Evolutionary conservation across 2,113 vertebrate genomes (phyloP).

Genomic region (Hymenochirus boettgeri): DNA sequence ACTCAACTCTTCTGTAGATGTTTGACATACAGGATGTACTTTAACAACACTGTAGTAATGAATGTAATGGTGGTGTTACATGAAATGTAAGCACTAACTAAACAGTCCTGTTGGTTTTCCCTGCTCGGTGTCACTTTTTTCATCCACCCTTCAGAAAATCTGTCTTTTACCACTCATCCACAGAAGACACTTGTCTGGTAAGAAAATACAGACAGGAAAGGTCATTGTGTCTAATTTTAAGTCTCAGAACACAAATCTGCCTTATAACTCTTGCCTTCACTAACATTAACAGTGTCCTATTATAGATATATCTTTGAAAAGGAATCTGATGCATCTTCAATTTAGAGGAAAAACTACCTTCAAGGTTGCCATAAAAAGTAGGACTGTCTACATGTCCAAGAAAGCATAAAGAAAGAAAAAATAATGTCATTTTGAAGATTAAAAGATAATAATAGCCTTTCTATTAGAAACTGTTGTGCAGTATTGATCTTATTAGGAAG

Average conservation of each 20-base stretch:
- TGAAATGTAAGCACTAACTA: neutral
- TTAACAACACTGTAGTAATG: constrained; percentile 14
- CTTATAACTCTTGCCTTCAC: constrained; percentile 58
- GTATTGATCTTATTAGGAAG: constrained; percentile 79
- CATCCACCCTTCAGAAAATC: constrained; percentile 10
- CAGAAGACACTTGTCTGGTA: constrained; percentile 56
- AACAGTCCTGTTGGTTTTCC: constrained; percentile 25
- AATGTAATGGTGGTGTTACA: neutral
- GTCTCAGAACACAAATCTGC: constrained; percentile 61
- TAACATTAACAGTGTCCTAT: constrained; percentile 51
- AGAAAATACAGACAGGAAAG: constrained; percentile 67
- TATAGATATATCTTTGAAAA: constrained; percentile 71
- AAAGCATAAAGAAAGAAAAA: constrained; percentile 53
- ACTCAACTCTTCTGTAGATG: too few relatives aligned
- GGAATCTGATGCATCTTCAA: constrained; percentile 69
- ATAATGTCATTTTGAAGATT: constrained; percentile 68
- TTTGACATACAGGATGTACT: constrained; percentile 26
- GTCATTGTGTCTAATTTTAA: constrained; percentile 57
- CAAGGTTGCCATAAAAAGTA: constrained; percentile 65
- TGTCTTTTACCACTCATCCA: constrained; percentile 53
- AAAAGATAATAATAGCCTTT: constrained; percentile 79
- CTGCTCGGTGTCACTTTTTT: neutral
- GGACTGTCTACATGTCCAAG: constrained; percentile 52
- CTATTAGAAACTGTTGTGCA: constrained; percentile 72
- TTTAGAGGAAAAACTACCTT: constrained; percentile 62